A percentile compares a stretch with the other conserved stretches of the same genome.
Evolutionary conservation across 1,140 invertebrate species (phyloP).

Genomic region (Lordiphosa stackelbergi): DNA sequence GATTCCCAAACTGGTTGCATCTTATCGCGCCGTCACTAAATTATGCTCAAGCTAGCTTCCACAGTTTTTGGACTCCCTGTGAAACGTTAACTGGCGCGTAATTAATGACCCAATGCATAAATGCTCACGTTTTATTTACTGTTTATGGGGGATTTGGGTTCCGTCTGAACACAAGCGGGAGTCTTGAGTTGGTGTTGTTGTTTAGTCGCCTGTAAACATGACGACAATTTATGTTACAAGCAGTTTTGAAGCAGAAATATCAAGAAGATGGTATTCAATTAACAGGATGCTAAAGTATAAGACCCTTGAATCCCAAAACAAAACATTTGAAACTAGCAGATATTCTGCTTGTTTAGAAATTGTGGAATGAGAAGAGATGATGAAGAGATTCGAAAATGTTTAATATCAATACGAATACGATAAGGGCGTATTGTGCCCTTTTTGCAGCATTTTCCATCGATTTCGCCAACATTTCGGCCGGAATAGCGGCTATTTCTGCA

Average conservation of each 20-base stretch:
- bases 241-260: conserved; percentile 45
- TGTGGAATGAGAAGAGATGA: too few relatives aligned
- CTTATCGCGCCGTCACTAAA: conserved; percentile 37
- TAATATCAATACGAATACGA: too few relatives aligned
- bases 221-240: conserved; percentile 37
- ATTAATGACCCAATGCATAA: conserved; percentile 62
- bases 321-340: too few relatives aligned
- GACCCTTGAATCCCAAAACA: too few relatives aligned
- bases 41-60: conserved; percentile 39
- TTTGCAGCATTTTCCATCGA: too few relatives aligned
- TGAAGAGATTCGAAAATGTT: too few relatives aligned
- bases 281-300: too few relatives aligned
- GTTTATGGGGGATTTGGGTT: conserved; percentile 46
- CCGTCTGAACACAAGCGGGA: conserved; percentile 4
- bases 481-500: too few relatives aligned
- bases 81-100: conserved; percentile 49
- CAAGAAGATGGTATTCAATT: conserved; percentile 9
- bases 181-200: conserved; percentile 30
- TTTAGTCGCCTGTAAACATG: conserved; percentile 47
- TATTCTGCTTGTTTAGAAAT: too few relatives aligned
- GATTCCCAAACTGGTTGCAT: conserved; percentile 28
- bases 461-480: too few relatives aligned
- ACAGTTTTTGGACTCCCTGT: conserved; percentile 15
- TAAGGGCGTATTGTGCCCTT: too few relatives aligned
- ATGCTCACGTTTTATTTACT: conserved; percentile 70